Base-by-base conservation (phyloP, 2,888 invertebrate species). In the Agrotis segetum region DNA sequence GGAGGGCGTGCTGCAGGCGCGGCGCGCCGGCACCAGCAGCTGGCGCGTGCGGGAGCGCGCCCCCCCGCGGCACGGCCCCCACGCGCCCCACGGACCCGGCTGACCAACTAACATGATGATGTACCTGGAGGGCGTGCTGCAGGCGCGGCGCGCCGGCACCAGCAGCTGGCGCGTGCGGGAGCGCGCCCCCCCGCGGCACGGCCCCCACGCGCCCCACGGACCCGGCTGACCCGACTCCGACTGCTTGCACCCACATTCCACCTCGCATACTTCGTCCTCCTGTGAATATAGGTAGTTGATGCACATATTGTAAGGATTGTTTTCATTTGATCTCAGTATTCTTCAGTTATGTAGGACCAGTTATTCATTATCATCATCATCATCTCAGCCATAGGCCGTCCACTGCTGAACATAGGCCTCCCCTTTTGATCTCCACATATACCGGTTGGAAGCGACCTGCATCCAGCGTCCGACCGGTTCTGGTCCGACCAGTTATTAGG, bases 181-280 rank as follows among this genome's bases (percentile, higher is more conserved):
- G 75, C 96, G 92, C 0, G 94, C 93, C 3, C 96, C 96, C 4
- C 90, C 90, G 69, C 94, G 94, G 85, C 96, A 96, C 44, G 94
- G 90, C 40, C 95, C 94, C 96, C 96, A 96, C 44, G 93, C 79
- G 61, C 93, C 95, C 96, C 96, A 96, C 64, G 95, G 94, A 0
- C 94, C 95, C 46, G 93, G 90, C 81, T 87, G 85, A 0, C 92
- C 92, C 0, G 74, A 79, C 76, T 89, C 92, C 2, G 89, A 85
- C 74, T 91, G 90, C 58, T 89, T 87, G 85, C 96, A 95, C 0
- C 93, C 93, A 71, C 96, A 96, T 55, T 94, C 92, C 62, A 94
- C 90, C 62, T 92, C 90, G 63, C 96, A 96, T 0, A 88, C 82
- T 66, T 94, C 94, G 66, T 95, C 95, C 89, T 95, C 93, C 94